phyloP scores from a whole-genome alignment of 2,888 invertebrate species.

The Plebejus anna region DNA sequence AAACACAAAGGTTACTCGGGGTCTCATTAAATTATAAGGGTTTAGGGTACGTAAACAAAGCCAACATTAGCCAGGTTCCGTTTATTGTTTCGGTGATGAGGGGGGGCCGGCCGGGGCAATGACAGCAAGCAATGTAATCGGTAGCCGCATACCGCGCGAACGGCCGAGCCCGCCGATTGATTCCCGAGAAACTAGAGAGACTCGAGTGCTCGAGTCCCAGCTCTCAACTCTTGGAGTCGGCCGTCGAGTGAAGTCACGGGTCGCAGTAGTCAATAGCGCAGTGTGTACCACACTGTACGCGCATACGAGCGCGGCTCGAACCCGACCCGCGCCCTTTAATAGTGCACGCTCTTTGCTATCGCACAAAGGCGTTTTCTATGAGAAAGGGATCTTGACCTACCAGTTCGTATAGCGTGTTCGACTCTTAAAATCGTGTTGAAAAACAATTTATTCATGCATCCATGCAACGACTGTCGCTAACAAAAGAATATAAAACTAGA shows the following conservation, averaged over 20 bases:
- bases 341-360: slow-evolving; percentile 73
- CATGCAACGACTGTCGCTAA: slow-evolving; percentile 66
- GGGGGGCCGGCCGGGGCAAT: slow-evolving; percentile 57
- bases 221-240: no score
- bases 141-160: slow-evolving; percentile 46
- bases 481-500: slow-evolving; percentile 78
- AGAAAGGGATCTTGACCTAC: slow-evolving; percentile 79
- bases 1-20: slow-evolving; percentile 42
- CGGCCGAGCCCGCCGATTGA: slow-evolving; percentile 46
- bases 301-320: slow-evolving; percentile 37
- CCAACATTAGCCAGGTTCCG: slow-evolving; percentile 58
- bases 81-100: slow-evolving; percentile 62
- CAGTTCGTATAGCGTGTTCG: slow-evolving; percentile 72
- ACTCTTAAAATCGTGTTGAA: slow-evolving; percentile 59
- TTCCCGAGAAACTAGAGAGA: slow-evolving; percentile 36
- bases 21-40: slow-evolving; percentile 45
- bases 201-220: neutral
- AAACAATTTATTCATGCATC: slow-evolving; percentile 78
- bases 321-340: slow-evolving; percentile 70
- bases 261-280: slow-evolving; percentile 21
- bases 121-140: slow-evolving; percentile 66
- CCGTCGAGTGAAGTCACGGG: slow-evolving; percentile 27
- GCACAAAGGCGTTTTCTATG: slow-evolving; percentile 74
- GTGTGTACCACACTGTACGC: neutral
- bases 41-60: slow-evolving; percentile 43